A percentile compares a stretch with the other conserved stretches of the same genome.
Evolutionary conservation across 2,888 invertebrate species (phyloP).

Genomic region (Mythimna pallens): DNA sequence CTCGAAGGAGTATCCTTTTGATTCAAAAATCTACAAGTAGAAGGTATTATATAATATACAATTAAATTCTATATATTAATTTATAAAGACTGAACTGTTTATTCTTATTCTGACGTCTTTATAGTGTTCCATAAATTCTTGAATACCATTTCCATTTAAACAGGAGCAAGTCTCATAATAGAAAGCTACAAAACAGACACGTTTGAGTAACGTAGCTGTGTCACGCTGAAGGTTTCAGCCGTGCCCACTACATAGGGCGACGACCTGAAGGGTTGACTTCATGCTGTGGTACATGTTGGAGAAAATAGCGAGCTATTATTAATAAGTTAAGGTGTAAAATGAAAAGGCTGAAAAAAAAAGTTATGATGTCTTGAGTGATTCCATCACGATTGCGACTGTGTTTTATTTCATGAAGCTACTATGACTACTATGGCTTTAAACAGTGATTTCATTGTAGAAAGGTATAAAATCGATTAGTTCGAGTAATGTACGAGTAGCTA

Average conservation of each 20-base stretch:
- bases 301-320: conserved; percentile 42
- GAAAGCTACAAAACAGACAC: conserved; percentile 55
- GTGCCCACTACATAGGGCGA: conserved; percentile 84
- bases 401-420: not conserved
- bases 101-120: not conserved
- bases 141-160: not conserved
- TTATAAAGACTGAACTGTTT: not conserved
- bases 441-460: not conserved
- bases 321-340: not conserved
- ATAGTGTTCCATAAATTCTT: conserved; percentile 1
- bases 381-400: not conserved
- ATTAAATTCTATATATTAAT: not conserved
- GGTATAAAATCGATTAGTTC: not conserved
- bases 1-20: not conserved
- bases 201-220: conserved; percentile 69
- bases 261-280: conserved; percentile 81
- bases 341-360: not conserved
- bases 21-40: not conserved
- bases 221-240: conserved; percentile 85
- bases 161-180: conserved; percentile 36
- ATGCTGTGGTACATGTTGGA: conserved; percentile 49
- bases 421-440: not conserved
- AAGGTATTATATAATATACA: not conserved
- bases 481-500: not conserved
- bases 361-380: not conserved